phyloP scores from a whole-genome alignment of 1,140 invertebrate species.

The Drosophila funebris region DNA sequence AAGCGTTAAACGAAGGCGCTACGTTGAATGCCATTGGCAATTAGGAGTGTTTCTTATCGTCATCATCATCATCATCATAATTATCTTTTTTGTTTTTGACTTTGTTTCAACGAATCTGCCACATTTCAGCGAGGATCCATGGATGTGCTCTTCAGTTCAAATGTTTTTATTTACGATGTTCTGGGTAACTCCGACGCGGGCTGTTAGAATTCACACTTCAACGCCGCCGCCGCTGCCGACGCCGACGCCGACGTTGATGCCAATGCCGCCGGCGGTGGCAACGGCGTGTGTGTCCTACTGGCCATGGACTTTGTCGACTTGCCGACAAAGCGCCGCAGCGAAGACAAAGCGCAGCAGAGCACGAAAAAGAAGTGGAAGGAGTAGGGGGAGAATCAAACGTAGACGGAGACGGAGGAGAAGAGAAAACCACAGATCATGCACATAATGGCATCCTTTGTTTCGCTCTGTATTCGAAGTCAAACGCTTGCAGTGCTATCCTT shows the following conservation, averaged over 20 bases:
- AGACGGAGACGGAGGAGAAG: no score
- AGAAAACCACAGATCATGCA: conserved; percentile 76
- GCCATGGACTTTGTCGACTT: conserved; percentile 41
- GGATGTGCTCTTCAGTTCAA: conserved; percentile 37
- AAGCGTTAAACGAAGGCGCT: conserved; percentile 68
- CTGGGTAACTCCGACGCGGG: conserved; percentile 43
- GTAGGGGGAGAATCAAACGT: conserved; percentile 1
- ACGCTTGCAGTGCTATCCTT: conserved; percentile 43
- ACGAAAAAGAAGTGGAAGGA: not conserved
- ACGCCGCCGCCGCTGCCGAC: conserved; percentile 16
- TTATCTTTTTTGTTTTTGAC: not conserved
- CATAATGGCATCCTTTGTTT: conserved; percentile 73
- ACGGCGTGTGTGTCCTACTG: conserved; percentile 71
- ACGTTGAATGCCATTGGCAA: conserved; percentile 41
- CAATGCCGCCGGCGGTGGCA: conserved; percentile 36
- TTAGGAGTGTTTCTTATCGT: conserved; percentile 35
- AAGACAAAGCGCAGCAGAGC: conserved; percentile 14
- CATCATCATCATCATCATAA: conserved; percentile 14
- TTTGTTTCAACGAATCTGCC: conserved; percentile 61
- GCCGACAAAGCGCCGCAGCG: conserved; percentile 74
- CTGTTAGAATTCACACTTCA: conserved; percentile 81
- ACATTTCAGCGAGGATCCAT: conserved; percentile 58
- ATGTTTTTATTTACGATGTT: conserved; percentile 68
- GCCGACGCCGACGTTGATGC: conserved; percentile 7
- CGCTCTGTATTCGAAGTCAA: conserved; percentile 29